Evolutionary conservation across 2,888 invertebrate species (phyloP), one percentile per base, ranked within the genome.

Genomic region (Subacronicta megacephala): DNA sequence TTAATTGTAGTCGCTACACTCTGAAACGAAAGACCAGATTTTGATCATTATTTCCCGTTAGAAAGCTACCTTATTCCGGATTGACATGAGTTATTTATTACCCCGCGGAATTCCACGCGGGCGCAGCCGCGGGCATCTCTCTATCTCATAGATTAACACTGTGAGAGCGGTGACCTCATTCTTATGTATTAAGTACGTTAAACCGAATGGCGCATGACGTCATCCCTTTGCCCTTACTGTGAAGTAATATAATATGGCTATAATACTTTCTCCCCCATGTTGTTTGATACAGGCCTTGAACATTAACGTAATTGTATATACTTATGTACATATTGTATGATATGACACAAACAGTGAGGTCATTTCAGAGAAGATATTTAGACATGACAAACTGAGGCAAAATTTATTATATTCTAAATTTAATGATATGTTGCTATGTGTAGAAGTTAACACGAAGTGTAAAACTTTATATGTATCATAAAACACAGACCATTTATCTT

Each of bases 281-380:
- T 29, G 35, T 38, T 51, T 15, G 17, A 9, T 37, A n/a, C 16
- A 35, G 40, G 29, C 75, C 68, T 77, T 77, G 64, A 50, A 38
- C 20, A 60, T 40, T 55, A 45, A 64, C 64, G 51, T 62, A 63
- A 45, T 38, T 31, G 9, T 1, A 9, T 23, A 31, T n/a, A 29
- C 29, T 12, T 12, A n/a, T n/a, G n/a, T n/a, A n/a, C n/a, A n/a
- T n/a, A n/a, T n/a, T n/a, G n/a, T n/a, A 29, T n/a, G 4, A n/a
- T 69, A 80, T 83, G 82, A 79, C 78, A 81, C 65, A 80, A 82
- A 81, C 65, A 67, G 46, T 83, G 83, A 83, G 79, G 81, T 83
- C 82, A 83, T 76, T 74, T 60, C 60, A 55, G 56, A 52, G 42
- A 60, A 63, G 52, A 62, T 64, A 51, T 58, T 26, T 40, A 51